Evolutionary conservation across 2,113 vertebrate species (phyloP), one percentile per base, ranked within the genome.

Genomic region (Electrona antarctica): DNA sequence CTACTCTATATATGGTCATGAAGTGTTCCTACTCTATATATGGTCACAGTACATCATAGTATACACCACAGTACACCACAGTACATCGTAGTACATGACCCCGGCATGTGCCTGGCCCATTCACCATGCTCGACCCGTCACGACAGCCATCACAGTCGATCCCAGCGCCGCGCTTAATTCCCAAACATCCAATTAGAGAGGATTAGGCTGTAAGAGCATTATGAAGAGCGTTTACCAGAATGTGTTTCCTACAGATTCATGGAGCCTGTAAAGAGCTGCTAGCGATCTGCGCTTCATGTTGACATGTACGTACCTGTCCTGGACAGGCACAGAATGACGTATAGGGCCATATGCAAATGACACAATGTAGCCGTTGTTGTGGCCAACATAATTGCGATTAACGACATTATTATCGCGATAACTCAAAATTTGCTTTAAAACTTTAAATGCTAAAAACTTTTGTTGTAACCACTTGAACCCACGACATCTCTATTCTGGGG

Each of bases 171-270:
- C 52, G 54, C 70, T 76, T 84, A 73, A 91, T 80, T 73, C 67
- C 66, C 71, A 28, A 79, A 45, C 72, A 90, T 91, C 85, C 89
- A 78, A 84, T 92, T 92, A 92, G 64, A 76, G 69, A 6, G 81
- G 91, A 92, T 93, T 93, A 90, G 65, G 54, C 68, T 61, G 47
- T 92, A 92, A 92, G 89, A 91, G 82, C 73, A 88, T 92, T 91
- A 91, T 60, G 82, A 72, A 50, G 70, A 68, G 60, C 81, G 55
- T 21, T 21, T 74, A 33, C 74, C 77, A 61, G 65, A 73, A 79
- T 82, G 81, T 87, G 76, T 77, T 78, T 85, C 79, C 64, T 73
- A 50, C 65, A 64, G 64, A 52, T 71, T 62, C 63, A 74, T 54
- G 29, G 46, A 63, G 49, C 60, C 29, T 70, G 71, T 8, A 13